Evolutionary conservation across 92 coral and sea anemone genomes (phyloP).

Genomic region (Phenganax stokvisi): DNA sequence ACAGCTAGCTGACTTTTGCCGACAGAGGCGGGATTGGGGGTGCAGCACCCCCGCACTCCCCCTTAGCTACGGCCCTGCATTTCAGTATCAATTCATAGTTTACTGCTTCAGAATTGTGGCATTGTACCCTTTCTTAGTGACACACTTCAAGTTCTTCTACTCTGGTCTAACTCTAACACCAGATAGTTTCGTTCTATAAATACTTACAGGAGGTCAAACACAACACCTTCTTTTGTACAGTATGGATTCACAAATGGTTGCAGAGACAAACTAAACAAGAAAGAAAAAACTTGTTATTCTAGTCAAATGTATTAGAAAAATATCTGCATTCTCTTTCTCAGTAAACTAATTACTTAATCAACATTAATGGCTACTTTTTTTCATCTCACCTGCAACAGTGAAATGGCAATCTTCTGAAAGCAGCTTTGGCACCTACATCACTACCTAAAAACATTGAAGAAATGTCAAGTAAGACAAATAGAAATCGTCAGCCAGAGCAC

Average conservation of each 20-base stretch:
- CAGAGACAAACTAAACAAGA: slow-evolving; percentile 66
- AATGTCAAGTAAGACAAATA: not conserved
- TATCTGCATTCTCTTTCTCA: not conserved
- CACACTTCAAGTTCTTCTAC: too few relatives aligned
- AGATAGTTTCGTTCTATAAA: not conserved
- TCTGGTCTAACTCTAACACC: too few relatives aligned
- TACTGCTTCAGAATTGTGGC: too few relatives aligned
- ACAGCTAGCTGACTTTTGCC: too few relatives aligned
- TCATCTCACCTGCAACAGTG: slow-evolving; percentile 71
- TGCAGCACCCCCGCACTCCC: not conserved
- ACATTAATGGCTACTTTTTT: not conserved
- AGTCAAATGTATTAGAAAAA: not conserved
- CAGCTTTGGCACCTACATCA: slow-evolving; percentile 84
- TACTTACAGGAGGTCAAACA: slow-evolving; percentile 93
- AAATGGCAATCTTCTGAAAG: slow-evolving; percentile 92
- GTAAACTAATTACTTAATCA: not conserved
- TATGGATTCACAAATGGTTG: slow-evolving; percentile 98
- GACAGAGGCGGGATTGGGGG: too few relatives aligned
- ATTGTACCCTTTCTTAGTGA: too few relatives aligned
- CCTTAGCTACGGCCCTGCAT: not conserved
- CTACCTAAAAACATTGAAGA: slow-evolving; percentile 18
- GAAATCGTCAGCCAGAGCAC: not conserved
- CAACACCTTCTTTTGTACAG: slow-evolving; percentile 88
- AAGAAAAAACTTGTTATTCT: not conserved
- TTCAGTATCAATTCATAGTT: too few relatives aligned